phyloP scores from a whole-genome alignment of 2,797 vertebrate species.

The Gallirallus australis region DNA sequence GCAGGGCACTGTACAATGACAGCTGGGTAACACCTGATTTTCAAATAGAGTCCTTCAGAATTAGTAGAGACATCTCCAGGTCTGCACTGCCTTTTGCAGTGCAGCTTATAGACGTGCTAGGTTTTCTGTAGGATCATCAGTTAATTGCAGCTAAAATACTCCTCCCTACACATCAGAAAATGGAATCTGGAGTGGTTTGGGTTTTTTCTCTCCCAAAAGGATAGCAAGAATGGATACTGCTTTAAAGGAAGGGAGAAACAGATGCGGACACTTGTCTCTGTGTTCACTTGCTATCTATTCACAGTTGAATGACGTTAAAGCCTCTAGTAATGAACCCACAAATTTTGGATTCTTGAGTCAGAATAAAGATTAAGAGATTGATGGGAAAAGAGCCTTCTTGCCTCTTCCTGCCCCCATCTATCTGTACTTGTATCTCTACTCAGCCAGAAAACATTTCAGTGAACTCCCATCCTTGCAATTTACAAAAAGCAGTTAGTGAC shows the following conservation, averaged over 20 bases:
- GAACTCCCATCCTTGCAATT: constrained; percentile 8
- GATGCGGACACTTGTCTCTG: neutral
- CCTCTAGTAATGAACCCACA: neutral
- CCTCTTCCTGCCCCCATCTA: neutral
- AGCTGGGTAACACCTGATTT: neutral
- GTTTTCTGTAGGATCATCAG: neutral
- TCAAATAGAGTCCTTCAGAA: neutral
- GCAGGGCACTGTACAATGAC: neutral
- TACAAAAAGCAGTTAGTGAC: constrained; percentile 27
- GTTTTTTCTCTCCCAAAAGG: neutral
- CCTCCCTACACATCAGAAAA: neutral
- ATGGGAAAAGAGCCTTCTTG: neutral
- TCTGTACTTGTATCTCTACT: neutral
- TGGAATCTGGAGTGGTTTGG: neutral
- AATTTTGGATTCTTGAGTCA: neutral
- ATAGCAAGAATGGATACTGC: neutral
- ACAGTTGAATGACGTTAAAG: neutral
- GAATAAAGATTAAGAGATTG: neutral
- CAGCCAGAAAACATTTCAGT: constrained; percentile 6
- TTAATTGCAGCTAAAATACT: neutral
- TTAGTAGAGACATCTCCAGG: neutral
- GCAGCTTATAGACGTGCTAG: neutral
- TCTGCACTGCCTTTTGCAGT: neutral
- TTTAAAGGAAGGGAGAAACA: neutral
- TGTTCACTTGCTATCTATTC: neutral